Base-by-base conservation (phyloP, 2,113 vertebrate genomes). In the Calidris pygmaea region DNA sequence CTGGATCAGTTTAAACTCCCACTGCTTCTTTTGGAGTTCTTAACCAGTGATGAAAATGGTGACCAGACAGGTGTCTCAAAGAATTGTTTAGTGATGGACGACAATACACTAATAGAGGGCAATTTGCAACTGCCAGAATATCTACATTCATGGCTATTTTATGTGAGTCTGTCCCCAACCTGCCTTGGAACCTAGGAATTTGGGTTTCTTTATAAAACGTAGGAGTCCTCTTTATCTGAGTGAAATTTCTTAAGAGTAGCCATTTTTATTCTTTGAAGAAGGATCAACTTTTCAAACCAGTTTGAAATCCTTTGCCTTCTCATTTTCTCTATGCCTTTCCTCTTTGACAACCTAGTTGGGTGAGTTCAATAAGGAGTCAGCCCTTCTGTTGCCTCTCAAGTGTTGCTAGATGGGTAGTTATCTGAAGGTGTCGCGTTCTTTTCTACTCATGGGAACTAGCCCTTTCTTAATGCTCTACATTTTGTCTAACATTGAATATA, bases 291-390 rank as follows among this genome's bases (percentile, higher is more conserved):
- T 88, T 63, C 24, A 56, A 71, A 75, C 6, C 12, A 12, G 9
- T 56, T 60, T 78, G 7, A 95, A 92, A 59, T 58, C 39, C 30
- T 93, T 81, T 60, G 13, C 12, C 60, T 80, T 96, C 55, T 77
- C 12, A 3, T 96, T 91, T 71, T 81, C 56, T n/a, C 34, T 26
- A 13, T 88, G 83, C 17, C 43, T 75, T 68, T 92, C 21, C 35
- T 71, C 23, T 92, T 72, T 81, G 80, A 60, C 29, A 75, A 32
- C 56, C 45, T 76, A 70, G 52, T 56, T 0, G 1, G 9, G 20
- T 30, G 66, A 89, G 96, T 94, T 96, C 96, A 94, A 35, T 56
- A 34, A 71, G 30, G 45, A 92, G 90, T 94, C 86, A 93, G 66
- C 45, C 30, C 52, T 76, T 39, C 23, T 32, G 63, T 2, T 96